Percentiles rank a stretch among this genome's conserved stretches.
Conservation (phyloP, 1,140 invertebrate genomes). For the Brachionus rubens region DNA sequence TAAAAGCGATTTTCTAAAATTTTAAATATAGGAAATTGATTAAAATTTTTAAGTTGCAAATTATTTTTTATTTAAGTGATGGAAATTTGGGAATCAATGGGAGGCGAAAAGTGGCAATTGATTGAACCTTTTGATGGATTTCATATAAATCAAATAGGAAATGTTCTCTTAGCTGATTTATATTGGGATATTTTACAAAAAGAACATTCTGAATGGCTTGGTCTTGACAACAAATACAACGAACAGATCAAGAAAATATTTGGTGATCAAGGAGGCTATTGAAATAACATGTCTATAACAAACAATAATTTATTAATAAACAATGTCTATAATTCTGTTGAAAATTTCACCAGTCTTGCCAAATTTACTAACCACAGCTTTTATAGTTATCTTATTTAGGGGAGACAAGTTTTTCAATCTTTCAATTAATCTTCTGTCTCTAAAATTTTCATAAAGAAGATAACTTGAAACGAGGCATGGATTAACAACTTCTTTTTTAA, state of each 20-base stretch:
- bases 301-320: too few species aligned
- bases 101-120: constrained; percentile 57
- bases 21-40: too few species aligned
- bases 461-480: too few species aligned
- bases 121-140: constrained; percentile 64
- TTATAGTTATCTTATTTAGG: too few species aligned
- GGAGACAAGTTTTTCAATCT: too few species aligned
- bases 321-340: too few species aligned
- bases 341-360: too few species aligned
- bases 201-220: constrained; percentile 52
- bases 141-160: constrained; percentile 57
- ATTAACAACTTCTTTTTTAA: too few species aligned
- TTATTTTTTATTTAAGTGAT: constrained; percentile 51
- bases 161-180: constrained; percentile 54
- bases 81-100: constrained; percentile 55
- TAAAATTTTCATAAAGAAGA: too few species aligned
- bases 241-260: constrained; percentile 51
- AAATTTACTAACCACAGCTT: too few species aligned
- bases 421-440: too few species aligned
- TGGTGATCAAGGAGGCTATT: constrained; percentile 54
- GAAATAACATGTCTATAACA: neutral
- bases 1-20: too few species aligned
- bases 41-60: neutral
- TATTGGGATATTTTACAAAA: constrained; percentile 57
- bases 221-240: constrained; percentile 55